Conservation (phyloP, 2,797 vertebrate genomes). For the Mycteria americana region DNA sequence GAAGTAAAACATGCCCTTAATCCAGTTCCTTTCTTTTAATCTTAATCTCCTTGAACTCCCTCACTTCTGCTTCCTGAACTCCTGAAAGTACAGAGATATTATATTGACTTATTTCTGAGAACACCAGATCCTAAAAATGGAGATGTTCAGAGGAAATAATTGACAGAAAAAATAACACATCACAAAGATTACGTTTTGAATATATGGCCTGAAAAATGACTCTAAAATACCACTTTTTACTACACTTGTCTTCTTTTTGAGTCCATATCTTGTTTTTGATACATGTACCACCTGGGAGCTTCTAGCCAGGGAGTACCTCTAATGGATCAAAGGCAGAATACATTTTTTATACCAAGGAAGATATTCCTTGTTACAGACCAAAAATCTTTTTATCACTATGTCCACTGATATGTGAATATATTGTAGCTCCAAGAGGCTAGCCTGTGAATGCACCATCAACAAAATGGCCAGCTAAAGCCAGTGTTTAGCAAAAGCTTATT, state of each 20-base stretch:
- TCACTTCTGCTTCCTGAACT: not conserved
- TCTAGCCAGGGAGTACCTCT: not conserved
- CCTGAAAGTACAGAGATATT: not conserved
- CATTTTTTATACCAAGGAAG: not conserved
- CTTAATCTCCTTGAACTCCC: not conserved
- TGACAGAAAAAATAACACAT: not conserved
- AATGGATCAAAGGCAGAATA: not conserved
- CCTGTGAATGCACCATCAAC: not conserved
- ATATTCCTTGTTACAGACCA: not conserved
- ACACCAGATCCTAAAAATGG: not conserved
- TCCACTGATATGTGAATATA: not conserved
- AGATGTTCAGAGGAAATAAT: not conserved
- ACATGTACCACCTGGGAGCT: not conserved
- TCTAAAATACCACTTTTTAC: not conserved
- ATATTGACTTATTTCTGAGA: not conserved
- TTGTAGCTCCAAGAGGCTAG: not conserved
- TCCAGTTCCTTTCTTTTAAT: not conserved
- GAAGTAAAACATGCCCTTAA: not conserved
- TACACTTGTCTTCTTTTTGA: not conserved
- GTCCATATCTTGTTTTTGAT: not conserved
- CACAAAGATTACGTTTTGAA: not conserved
- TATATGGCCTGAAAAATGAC: not conserved
- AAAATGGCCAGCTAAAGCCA: not conserved
- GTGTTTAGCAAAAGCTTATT: not conserved
- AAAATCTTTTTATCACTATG: not conserved